These are phyloP conservation scores for Globia sparganii DNA, from an alignment of 2,888 invertebrate species.

Conservation along the genomic window DNA sequence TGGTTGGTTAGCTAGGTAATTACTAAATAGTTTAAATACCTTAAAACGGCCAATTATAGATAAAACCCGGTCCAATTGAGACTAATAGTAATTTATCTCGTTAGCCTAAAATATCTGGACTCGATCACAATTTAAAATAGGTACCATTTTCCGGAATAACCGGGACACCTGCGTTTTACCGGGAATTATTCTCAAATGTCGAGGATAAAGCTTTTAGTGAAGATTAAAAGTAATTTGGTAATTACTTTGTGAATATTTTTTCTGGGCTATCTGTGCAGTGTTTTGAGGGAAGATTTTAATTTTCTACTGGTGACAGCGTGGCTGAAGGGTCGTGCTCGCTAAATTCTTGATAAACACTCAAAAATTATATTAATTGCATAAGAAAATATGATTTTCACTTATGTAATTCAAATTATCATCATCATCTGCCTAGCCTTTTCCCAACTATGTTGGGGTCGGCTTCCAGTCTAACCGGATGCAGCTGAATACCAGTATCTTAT, in stretches of 20 bases:
- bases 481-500: too few relatives aligned
- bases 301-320: background rate
- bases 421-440: too few relatives aligned
- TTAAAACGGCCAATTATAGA: background rate
- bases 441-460: too few relatives aligned
- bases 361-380: background rate
- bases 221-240: constrained; percentile 53
- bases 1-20: too few relatives aligned
- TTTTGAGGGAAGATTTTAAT: background rate
- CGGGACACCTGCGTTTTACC: constrained; percentile 52
- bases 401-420: too few relatives aligned
- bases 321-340: background rate
- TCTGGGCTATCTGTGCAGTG: background rate
- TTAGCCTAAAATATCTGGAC: constrained; percentile 28
- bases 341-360: background rate
- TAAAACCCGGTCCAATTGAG: background rate
- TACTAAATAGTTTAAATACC: background rate
- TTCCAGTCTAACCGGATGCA: too few relatives aligned
- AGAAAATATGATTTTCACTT: background rate
- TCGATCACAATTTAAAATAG: background rate
- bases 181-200: constrained; percentile 41
- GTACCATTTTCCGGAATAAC: constrained; percentile 28
- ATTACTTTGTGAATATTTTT: constrained; percentile 50
- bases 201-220: constrained; percentile 55
- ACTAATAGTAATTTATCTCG: background rate